Evolutionary conservation across 2,797 vertebrate species (phyloP).

Genomic region (Danio tinwini): DNA sequence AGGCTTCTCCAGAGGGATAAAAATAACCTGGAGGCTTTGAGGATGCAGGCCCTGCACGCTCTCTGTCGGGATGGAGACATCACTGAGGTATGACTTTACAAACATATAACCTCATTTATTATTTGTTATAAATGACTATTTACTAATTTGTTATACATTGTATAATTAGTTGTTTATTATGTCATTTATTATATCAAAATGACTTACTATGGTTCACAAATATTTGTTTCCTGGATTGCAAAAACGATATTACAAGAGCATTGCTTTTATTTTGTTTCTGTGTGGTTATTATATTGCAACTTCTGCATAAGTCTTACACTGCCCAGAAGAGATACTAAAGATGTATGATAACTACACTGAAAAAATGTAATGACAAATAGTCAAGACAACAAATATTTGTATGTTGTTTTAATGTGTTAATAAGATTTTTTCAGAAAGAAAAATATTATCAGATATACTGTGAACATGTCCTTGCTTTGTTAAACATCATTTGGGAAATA

Average conservation of each 20-base stretch:
- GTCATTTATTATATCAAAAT: neutral
- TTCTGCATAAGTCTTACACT: neutral
- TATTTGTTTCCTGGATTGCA: neutral
- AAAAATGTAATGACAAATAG: too few relatives aligned
- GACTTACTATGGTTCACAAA: neutral
- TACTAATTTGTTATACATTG: too few relatives aligned
- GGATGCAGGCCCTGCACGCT: slow-evolving; percentile 88
- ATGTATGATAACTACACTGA: too few relatives aligned
- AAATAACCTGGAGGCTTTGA: slow-evolving; percentile 89
- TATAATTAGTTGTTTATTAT: neutral
- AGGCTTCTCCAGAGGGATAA: slow-evolving; percentile 90
- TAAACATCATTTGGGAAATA: too few relatives aligned
- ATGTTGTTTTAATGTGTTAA: too few relatives aligned
- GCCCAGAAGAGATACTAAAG: neutral
- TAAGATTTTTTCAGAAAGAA: too few relatives aligned
- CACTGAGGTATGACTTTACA: slow-evolving; percentile 78
- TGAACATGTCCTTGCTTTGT: too few relatives aligned
- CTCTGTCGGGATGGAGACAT: slow-evolving; percentile 90
- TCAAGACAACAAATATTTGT: too few relatives aligned
- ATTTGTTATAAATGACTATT: too few relatives aligned
- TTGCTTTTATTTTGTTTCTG: neutral
- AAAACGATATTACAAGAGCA: neutral
- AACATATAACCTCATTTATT: neutral
- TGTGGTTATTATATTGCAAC: neutral
- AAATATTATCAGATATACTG: too few relatives aligned